Base-by-base conservation (phyloP, 2,797 vertebrate species). In the Podarcis siculus region DNA sequence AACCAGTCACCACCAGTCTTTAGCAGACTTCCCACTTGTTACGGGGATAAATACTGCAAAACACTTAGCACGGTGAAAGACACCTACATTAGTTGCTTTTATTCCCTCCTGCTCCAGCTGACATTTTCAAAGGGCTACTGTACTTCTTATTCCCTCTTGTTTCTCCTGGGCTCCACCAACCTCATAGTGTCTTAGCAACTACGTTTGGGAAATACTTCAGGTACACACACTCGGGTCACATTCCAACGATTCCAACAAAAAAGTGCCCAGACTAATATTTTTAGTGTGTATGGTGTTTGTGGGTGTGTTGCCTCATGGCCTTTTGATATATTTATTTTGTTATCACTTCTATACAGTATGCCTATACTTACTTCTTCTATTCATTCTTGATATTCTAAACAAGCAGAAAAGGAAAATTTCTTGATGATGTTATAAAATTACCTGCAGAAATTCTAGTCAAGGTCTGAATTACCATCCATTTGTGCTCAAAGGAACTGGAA, bases 381-480 rank as follows among this genome's bases (percentile, higher is more conserved):
- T 73, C 78, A 75, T 82, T 87, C 79, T 30, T 89, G 83, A 27
- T 90, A 80, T 9, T 75, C 27, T 17, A 27, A 81, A 55, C 39
- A 91, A 83, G 73, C 12, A 82, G n/a, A 84, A 82, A 83, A 75
- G 17, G 86, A 87, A 86, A 39, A 6, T 19, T 82, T 89, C 39
- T 79, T 66, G 78, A 67, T 42, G 77, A 87, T 35, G 88, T 42
- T 93, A 19, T 9, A 21, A 66, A 87, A 82, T 82, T 97, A 99
- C 98, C 98, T 98, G 99, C 98, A 96, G 98, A 99, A 96, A 99
- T 99, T 92, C 99, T 98, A 6, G 98, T 99, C 82, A 99, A 97
- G 9, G 98, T 99, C 96, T 99, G 99, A 94, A 99, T 99, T 64
- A 99, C 99, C 99, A 99, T 99, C 99, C 99, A 99, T 92, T 99